Conservation (phyloP, 2,888 invertebrate species). For the Dascillus cervinus region DNA sequence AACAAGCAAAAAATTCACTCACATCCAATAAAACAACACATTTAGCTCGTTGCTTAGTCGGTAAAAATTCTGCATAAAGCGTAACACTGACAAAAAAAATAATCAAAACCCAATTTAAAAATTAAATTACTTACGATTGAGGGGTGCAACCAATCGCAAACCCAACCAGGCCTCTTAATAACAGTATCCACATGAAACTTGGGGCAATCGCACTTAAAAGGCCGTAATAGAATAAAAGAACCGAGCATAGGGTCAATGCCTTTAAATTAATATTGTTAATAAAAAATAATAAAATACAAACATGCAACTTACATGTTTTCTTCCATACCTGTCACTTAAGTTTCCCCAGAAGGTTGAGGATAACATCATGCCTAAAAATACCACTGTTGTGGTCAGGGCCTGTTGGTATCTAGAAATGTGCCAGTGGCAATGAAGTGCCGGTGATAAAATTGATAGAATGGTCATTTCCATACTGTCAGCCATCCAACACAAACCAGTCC, state of each 20-base stretch:
- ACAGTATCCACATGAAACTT: constrained; percentile 82
- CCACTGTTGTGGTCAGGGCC: constrained; percentile 87
- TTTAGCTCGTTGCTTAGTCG: constrained; percentile 87
- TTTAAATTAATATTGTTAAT: constrained; percentile 37
- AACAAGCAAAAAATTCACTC: constrained; percentile 41
- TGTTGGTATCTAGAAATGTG: constrained; percentile 81
- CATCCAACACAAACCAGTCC: constrained; percentile 90
- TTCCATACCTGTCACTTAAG: constrained; percentile 85
- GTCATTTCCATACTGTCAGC: constrained; percentile 99
- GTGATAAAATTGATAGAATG: constrained; percentile 86
- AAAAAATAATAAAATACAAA: not conserved
- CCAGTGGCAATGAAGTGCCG: constrained; percentile 93
- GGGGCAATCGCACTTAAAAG: constrained; percentile 84
- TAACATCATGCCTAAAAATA: constrained; percentile 95
- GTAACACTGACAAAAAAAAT: constrained; percentile 64
- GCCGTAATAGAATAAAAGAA: constrained; percentile 85
- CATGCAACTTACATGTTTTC: constrained; percentile 62
- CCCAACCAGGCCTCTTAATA: constrained; percentile 87
- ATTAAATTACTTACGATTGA: constrained; percentile 72
- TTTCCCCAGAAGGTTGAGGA: constrained; percentile 95
- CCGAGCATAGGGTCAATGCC: constrained; percentile 87
- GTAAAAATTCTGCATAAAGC: constrained; percentile 91
- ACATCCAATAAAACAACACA: constrained; percentile 93
- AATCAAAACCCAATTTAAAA: constrained; percentile 17
- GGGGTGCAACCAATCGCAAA: constrained; percentile 96